These are phyloP conservation scores for Teleiodes luculella DNA, from an alignment of 2,888 invertebrate species.

Conservation along the genomic window DNA sequence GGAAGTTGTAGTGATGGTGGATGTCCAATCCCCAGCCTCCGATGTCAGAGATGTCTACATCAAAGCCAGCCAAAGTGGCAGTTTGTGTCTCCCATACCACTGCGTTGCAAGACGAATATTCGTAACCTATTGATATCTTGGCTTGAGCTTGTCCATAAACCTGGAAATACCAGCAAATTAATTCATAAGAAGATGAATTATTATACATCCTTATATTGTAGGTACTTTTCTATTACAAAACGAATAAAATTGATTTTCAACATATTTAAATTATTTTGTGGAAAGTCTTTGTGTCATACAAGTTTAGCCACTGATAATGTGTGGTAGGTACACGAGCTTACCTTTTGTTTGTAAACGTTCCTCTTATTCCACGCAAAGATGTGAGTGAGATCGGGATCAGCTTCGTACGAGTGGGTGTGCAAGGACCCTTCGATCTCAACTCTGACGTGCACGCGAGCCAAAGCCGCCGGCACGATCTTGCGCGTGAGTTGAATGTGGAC, in stretches of 20 bases:
- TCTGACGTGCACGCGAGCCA: slow-evolving; percentile 93
- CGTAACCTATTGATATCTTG: slow-evolving; percentile 94
- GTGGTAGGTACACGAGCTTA: too few relatives aligned
- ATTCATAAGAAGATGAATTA: too few relatives aligned
- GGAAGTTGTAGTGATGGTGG: slow-evolving; percentile 99
- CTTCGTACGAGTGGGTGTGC: slow-evolving; percentile 95
- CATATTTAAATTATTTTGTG: too few relatives aligned
- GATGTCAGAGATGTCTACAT: slow-evolving; percentile 97
- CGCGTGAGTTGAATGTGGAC: slow-evolving; percentile 94
- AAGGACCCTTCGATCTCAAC: slow-evolving; percentile 96
- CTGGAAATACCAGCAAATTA: too few relatives aligned
- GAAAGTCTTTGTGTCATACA: too few relatives aligned
- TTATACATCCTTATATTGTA: too few relatives aligned
- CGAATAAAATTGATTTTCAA: too few relatives aligned
- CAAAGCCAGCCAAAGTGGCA: slow-evolving; percentile 95
- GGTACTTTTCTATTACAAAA: too few relatives aligned
- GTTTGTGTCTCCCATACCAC: slow-evolving; percentile 98
- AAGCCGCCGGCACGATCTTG: slow-evolving; percentile 85
- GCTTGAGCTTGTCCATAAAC: slow-evolving; percentile 92
- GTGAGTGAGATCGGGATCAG: slow-evolving; percentile 96
- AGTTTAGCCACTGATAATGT: too few relatives aligned
- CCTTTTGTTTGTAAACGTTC: slow-evolving; percentile 98
- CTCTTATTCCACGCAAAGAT: slow-evolving; percentile 99
- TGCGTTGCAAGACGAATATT: slow-evolving; percentile 91
- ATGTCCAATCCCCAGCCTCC: slow-evolving; percentile 99